Evolutionary conservation across 2,113 vertebrate species (phyloP), one percentile per base, ranked within the genome.

Genomic region (Setophaga petechia): DNA sequence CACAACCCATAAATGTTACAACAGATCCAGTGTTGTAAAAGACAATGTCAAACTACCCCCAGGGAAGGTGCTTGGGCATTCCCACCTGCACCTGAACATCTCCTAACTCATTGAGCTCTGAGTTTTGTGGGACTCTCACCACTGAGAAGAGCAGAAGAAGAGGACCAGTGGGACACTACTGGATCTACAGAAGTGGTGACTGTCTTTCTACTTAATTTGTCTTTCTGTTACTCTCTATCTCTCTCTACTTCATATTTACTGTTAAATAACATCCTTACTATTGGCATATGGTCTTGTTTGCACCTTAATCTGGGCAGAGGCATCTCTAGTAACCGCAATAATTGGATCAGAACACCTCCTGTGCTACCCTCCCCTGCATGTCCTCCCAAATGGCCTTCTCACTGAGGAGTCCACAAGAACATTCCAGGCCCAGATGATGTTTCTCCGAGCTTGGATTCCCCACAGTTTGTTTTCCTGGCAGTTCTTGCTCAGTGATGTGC

Each of bases 291-390:
- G 21, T 41, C 43, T 24, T 58, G 35, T n/a, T 31, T 35, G 35
- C 13, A 35, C 13, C 23, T 35, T 43, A 25, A 67, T 43, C 67
- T 8, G 14, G 52, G 25, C 13, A 86, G 52, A 67, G 31, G 17
- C 9, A 59, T 35, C 21, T 44, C 31, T 44, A 44, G 59, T 27
- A 52, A 35, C 17, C 0, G 0, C 20, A 51, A 30, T n/a, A 66
- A 76, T 15, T 68, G 25, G 31, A 31, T 67, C 20, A 35, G 30
- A 35, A 43, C 24, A 49, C 30, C 20, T 76, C 23, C 43, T 52
- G 11, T 67, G 39, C 12, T 49, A 41, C 20, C 27, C 8, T 74
- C 43, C 15, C 57, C 61, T 57, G 25, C 21, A 63, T 27, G 22
- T 41, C 33, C 15, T 59, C 13, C 61, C 31, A 44, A 1, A 1